These are phyloP conservation scores for Homarus americanus DNA, from an alignment of 1,140 invertebrate genomes.

Conservation along the genomic window DNA sequence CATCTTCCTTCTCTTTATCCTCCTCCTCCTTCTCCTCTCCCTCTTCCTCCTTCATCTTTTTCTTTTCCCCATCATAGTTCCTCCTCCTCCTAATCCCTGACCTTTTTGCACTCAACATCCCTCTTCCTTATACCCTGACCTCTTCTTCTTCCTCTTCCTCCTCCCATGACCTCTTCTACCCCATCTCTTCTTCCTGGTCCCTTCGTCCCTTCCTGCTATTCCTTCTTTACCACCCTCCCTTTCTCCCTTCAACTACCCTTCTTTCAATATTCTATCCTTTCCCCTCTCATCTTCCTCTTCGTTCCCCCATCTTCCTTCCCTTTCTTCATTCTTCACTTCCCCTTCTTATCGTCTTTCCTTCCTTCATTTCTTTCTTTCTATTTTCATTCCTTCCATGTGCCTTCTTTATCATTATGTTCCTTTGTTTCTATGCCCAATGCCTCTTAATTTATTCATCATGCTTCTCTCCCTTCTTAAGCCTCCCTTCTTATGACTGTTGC, in stretches of 20 bases:
- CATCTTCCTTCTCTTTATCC: not conserved
- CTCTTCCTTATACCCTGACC: not conserved
- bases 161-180: not conserved
- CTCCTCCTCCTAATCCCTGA: not conserved
- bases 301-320: too few relatives aligned
- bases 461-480: too few relatives aligned
- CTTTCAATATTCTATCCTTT: not conserved
- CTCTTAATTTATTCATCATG: too few relatives aligned
- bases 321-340: too few relatives aligned
- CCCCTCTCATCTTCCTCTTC: not conserved
- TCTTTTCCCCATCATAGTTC: not conserved
- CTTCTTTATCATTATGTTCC: not conserved
- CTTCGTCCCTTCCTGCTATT: not conserved
- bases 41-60: too few relatives aligned
- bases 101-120: not conserved
- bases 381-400: not conserved
- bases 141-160: not conserved
- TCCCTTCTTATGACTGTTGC: too few relatives aligned
- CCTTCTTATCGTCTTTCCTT: too few relatives aligned
- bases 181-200: not conserved
- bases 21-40: slow-evolving; percentile 6
- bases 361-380: not conserved
- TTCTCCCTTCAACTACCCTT: not conserved
- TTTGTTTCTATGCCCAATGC: too few relatives aligned
- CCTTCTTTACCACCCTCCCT: not conserved